Evolutionary conservation across 2,888 invertebrate species (phyloP), one percentile per base, ranked within the genome.

Genomic region (Falcaria lacertinaria): DNA sequence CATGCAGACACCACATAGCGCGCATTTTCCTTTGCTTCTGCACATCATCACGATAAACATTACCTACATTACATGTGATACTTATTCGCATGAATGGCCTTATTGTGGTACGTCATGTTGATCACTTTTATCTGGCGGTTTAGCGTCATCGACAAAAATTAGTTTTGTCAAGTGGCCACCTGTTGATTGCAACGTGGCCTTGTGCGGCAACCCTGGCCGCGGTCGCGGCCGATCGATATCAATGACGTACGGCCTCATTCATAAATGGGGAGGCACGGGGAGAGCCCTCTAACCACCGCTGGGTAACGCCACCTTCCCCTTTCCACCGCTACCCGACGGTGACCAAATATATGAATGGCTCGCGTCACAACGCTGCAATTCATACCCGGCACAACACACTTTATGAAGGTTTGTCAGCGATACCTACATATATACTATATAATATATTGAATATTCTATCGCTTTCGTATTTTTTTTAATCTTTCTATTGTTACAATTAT

Each of bases 221-320:
- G 57, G 59, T 47, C 47, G 55, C 47, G 44, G 60, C 50, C 72
- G 75, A 72, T 89, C 88, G 81, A 87, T 85, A 71, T 58, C 65
- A 65, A 80, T 89, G 88, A 89, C 88, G 88, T 88, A 82, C 75
- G 76, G 61, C 85, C 85, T 77, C 88, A 89, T 89, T 89, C 88
- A 89, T 85, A 78, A 87, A 85, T 49, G 60, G 74, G 83, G 81
- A 71, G 80, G 7, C 2, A 11, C 28, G 28, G 28, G 28, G 28
- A 19, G 63, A 64, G 43, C 62, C 74, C 62, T 72, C 64, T 54
- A 60, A 57, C 63, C 54, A 49, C 39, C 53, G 11, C 43, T 34
- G 28, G 39, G 43, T 48, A 39, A 48, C 45, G 47, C 48, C 65
- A 59, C 54, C 53, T 44, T 44, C 63, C 74, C 50, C 76, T 68